Evolutionary conservation across 2,113 vertebrate genomes (phyloP).

Genomic region (Rhabdornis inornatus): DNA sequence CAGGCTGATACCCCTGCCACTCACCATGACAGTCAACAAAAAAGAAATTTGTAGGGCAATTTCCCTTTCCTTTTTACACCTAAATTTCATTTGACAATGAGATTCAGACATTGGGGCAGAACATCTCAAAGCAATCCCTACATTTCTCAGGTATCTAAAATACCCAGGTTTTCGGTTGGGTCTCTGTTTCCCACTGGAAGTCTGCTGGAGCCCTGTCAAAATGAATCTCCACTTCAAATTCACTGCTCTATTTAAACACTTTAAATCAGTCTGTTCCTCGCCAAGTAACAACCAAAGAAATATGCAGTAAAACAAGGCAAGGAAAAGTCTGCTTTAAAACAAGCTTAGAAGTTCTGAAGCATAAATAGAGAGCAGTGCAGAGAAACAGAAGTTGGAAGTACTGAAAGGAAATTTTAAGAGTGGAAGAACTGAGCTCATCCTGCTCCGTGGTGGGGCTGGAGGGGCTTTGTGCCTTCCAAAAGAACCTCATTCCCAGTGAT

Average conservation of each 20-base stretch:
- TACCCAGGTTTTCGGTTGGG: not conserved
- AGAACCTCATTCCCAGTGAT: not conserved
- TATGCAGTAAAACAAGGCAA: not conserved
- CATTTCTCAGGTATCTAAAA: not conserved
- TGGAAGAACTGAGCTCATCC: conserved; percentile 22
- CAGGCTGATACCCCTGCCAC: not conserved
- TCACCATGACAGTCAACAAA: not conserved
- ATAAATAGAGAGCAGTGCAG: not conserved
- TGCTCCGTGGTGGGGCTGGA: not conserved
- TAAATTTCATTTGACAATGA: not conserved
- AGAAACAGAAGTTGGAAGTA: not conserved
- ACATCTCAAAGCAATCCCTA: not conserved
- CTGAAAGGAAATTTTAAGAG: not conserved
- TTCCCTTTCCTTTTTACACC: not conserved
- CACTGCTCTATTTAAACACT: not conserved
- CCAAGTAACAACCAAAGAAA: not conserved
- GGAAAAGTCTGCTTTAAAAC: not conserved
- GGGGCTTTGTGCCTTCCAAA: not conserved
- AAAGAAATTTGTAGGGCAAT: not conserved
- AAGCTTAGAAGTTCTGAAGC: not conserved
- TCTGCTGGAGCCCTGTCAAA: not conserved
- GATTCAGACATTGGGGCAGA: not conserved
- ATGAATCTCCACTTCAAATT: not conserved
- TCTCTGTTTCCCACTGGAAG: not conserved
- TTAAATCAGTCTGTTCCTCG: not conserved